These are phyloP conservation scores for Diplogasteroides magnus DNA, from an alignment of 1,140 invertebrate species.

Conservation along the genomic window DNA sequence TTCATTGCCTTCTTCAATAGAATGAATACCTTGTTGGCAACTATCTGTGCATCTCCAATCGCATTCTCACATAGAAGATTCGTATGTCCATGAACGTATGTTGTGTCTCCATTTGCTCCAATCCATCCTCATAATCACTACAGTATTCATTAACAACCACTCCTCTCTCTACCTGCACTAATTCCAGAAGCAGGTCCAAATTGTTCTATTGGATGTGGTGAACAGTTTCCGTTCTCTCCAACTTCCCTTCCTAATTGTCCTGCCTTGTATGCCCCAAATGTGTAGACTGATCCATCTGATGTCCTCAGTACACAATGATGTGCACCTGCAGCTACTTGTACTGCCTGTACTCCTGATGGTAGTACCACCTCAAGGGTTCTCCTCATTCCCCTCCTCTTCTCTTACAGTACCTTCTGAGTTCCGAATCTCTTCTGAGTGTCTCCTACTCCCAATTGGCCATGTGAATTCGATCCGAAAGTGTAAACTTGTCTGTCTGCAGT, in stretches of 20 bases:
- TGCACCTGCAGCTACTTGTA: conserved; percentile 81
- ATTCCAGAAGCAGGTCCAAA: background rate
- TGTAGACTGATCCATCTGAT: conserved; percentile 80
- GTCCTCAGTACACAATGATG: conserved; percentile 89
- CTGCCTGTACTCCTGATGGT: conserved; percentile 61
- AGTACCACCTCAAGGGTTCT: conserved; percentile 62
- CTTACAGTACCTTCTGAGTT: conserved; percentile 15
- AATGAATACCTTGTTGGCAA: conserved; percentile 35
- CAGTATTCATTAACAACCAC: too few species aligned
- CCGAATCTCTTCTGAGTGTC: conserved; percentile 62
- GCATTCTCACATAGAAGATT: conserved; percentile 71
- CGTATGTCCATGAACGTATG: conserved; percentile 87
- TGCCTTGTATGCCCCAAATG: conserved; percentile 85
- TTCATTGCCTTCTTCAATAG: too few species aligned
- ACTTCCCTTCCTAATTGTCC: conserved; percentile 68
- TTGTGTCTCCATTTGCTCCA: conserved; percentile 86
- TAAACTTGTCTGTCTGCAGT: conserved; percentile 71
- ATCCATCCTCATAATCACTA: conserved; percentile 65
- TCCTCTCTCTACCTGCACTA: too few species aligned
- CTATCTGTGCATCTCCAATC: conserved; percentile 40
- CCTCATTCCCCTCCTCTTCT: background rate
- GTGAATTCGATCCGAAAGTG: conserved; percentile 78
- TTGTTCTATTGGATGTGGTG: background rate
- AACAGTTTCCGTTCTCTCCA: conserved; percentile 51
- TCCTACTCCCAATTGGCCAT: conserved; percentile 84